These are phyloP conservation scores for Rhamnusium bicolor DNA, from an alignment of 2,888 invertebrate species.

Conservation along the genomic window DNA sequence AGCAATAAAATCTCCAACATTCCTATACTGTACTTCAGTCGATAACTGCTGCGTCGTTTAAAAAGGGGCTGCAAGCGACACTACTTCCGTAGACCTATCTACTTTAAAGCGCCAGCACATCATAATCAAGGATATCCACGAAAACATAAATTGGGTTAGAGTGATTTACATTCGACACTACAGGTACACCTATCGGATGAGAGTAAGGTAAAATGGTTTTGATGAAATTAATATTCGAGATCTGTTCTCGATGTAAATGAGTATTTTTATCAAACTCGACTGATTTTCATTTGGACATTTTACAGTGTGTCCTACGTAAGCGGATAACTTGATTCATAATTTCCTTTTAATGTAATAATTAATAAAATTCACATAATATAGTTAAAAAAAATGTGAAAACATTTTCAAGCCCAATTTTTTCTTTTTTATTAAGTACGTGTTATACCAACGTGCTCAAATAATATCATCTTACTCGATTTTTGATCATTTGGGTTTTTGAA, in stretches of 20 bases:
- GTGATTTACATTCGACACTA: conserved; percentile 19
- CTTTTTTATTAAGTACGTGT: no score
- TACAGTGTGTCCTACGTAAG: not conserved
- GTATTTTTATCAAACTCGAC: conserved; percentile 6
- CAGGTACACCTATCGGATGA: conserved; percentile 2
- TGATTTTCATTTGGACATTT: conserved; percentile 11
- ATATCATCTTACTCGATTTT: no score
- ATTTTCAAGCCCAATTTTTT: no score
- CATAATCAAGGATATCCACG: conserved; percentile 18
- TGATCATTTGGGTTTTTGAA: no score
- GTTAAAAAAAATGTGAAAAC: no score
- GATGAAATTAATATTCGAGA: conserved; percentile 25
- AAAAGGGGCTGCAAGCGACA: conserved; percentile 14
- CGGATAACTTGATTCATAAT: no score
- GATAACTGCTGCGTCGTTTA: conserved; percentile 13
- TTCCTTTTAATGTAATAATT: no score
- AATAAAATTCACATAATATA: no score
- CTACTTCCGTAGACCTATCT: conserved; percentile 1
- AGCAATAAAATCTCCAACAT: conserved; percentile 54
- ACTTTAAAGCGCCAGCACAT: not conserved
- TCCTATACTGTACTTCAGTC: conserved; percentile 23
- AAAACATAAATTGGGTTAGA: conserved; percentile 13
- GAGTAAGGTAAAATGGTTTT: conserved; percentile 11
- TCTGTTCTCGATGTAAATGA: not conserved
- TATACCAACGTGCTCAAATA: no score